These are phyloP conservation scores for Otus sunia DNA, from an alignment of 2,113 vertebrate genomes.

Conservation along the genomic window DNA sequence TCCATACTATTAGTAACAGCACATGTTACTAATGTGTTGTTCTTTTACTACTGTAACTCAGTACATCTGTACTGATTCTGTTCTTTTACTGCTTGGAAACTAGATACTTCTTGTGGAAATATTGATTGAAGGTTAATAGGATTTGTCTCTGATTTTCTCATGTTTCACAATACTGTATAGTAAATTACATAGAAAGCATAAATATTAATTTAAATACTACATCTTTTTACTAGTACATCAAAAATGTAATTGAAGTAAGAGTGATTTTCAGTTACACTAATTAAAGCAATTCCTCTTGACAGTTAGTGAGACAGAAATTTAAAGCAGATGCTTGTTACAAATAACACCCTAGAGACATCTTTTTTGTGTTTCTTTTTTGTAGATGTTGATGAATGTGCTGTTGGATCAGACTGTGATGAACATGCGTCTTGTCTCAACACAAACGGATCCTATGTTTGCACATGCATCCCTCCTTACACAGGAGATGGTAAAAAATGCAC, in stretches of 20 bases:
- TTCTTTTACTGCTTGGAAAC: neutral
- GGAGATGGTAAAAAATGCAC: constrained; percentile 93
- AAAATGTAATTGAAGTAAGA: neutral
- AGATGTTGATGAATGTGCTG: constrained; percentile 96
- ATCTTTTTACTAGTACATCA: neutral
- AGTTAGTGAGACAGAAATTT: neutral
- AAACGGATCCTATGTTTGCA: constrained; percentile 90
- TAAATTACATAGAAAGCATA: neutral
- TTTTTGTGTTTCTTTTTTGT: constrained; percentile 5
- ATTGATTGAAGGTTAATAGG: neutral
- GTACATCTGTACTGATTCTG: neutral
- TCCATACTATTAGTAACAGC: neutral
- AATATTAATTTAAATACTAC: neutral
- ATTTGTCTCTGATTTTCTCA: neutral
- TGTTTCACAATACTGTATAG: neutral
- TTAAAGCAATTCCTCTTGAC: neutral
- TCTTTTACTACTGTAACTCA: neutral
- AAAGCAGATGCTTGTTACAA: neutral
- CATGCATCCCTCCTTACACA: constrained; percentile 85
- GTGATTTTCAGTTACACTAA: neutral
- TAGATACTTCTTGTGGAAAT: neutral
- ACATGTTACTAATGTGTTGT: neutral
- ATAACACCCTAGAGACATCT: neutral
- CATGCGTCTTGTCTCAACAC: constrained; percentile 91
- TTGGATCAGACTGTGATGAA: constrained; percentile 89